Evolutionary conservation across 2,113 vertebrate species (phyloP).

Genomic region (Craseonycteris thonglongyai): DNA sequence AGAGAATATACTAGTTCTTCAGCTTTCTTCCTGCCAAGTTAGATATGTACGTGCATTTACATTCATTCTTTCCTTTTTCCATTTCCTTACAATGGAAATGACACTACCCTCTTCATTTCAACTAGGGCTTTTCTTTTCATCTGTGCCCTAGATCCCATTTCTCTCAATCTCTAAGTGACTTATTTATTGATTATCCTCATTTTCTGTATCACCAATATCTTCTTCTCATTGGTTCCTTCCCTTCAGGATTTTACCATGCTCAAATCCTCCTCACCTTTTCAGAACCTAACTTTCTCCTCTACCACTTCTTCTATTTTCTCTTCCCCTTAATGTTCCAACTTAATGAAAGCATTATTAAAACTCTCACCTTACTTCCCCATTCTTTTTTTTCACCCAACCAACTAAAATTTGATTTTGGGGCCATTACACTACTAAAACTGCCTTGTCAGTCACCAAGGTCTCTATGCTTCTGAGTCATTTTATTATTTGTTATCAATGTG

Average conservation of each 20-base stretch:
- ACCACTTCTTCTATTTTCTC: background rate
- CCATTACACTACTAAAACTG: background rate
- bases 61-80: background rate
- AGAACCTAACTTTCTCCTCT: background rate
- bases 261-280: background rate
- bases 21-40: background rate
- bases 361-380: background rate
- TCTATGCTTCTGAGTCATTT: background rate
- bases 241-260: background rate
- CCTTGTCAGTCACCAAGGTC: background rate
- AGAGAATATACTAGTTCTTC: background rate
- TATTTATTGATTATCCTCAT: background rate
- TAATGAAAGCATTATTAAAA: background rate
- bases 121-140: background rate
- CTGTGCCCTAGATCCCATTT: background rate
- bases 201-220: background rate
- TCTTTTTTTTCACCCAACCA: background rate
- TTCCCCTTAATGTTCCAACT: background rate
- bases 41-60: background rate
- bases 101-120: background rate
- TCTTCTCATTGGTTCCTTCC: background rate
- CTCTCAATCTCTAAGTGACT: background rate
- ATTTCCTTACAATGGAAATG: background rate
- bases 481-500: background rate
- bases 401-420: background rate